Conservation (phyloP, 2,888 invertebrate species). For the Volucella inanis region DNA sequence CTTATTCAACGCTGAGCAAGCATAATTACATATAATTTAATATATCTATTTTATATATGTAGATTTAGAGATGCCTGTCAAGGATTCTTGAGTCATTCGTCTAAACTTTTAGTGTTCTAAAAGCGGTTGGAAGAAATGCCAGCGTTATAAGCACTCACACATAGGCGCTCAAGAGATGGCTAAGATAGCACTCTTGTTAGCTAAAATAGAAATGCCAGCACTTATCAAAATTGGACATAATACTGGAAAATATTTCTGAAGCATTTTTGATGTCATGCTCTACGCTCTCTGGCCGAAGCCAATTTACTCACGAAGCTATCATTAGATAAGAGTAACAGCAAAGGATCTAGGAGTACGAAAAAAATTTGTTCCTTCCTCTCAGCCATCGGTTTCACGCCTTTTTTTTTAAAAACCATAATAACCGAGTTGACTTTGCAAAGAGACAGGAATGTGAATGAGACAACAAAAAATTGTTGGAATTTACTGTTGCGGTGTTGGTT, state of each 20-base stretch:
- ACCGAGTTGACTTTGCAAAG: conserved; percentile 32
- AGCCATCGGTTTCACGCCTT: conserved; percentile 3
- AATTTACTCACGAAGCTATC: conserved; percentile 56
- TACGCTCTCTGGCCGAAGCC: conserved; percentile 50
- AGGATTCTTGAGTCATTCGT: conserved; percentile 40
- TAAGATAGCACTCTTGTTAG: neutral
- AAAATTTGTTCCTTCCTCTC: neutral
- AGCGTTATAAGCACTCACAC: conserved; percentile 6
- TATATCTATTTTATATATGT: neutral
- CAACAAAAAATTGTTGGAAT: conserved; percentile 36
- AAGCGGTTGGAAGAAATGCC: conserved; percentile 35
- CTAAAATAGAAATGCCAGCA: conserved; percentile 46
- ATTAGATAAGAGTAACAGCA: conserved; percentile 29
- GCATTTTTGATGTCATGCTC: conserved; percentile 66
- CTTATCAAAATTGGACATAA: conserved; percentile 62
- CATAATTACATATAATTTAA: conserved; percentile 65
- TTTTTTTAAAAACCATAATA: conserved; percentile 1
- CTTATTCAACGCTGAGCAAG: conserved; percentile 55
- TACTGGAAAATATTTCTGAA: conserved; percentile 60
- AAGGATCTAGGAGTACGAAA: conserved; percentile 1
- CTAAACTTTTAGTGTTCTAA: conserved; percentile 29
- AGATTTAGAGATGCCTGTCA: conserved; percentile 34
- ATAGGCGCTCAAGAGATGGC: neutral
- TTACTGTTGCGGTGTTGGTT: conserved; percentile 14
- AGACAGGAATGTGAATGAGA: conserved; percentile 42